Conservation (phyloP, 2,888 invertebrate species). For the Cryptus armator region DNA sequence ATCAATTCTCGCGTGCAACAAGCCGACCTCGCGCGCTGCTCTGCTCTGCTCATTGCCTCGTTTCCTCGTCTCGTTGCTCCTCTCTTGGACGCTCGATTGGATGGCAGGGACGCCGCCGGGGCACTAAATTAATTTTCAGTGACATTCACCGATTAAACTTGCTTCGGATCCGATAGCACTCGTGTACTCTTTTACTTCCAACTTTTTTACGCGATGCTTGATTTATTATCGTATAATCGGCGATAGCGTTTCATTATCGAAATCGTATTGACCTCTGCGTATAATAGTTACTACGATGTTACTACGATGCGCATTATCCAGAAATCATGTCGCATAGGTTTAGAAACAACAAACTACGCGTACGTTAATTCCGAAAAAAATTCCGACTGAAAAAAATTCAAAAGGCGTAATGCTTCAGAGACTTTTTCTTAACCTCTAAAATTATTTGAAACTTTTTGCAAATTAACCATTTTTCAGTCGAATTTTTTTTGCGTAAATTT, state of each 20-base stretch:
- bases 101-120: constrained; percentile 51
- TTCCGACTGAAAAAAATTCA: no score
- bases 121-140: constrained; percentile 68
- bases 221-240: constrained; percentile 33
- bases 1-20: constrained; percentile 71
- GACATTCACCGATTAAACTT: constrained; percentile 65
- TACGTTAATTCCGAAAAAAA: no score
- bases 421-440: no score
- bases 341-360: no score
- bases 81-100: constrained; percentile 56
- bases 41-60: constrained; percentile 51
- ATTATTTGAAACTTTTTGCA: no score
- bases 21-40: constrained; percentile 60
- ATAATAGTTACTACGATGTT: no score
- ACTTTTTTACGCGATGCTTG: constrained; percentile 24
- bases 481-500: no score
- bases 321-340: no score
- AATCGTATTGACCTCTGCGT: not conserved
- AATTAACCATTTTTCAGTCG: no score
- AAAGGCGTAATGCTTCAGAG: no score
- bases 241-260: not conserved
- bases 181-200: constrained; percentile 26
- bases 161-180: constrained; percentile 29
- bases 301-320: no score
- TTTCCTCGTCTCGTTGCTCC: constrained; percentile 55